Conservation (phyloP, 2,113 vertebrate genomes). For the Calyptommatus sinebrachiatus region DNA sequence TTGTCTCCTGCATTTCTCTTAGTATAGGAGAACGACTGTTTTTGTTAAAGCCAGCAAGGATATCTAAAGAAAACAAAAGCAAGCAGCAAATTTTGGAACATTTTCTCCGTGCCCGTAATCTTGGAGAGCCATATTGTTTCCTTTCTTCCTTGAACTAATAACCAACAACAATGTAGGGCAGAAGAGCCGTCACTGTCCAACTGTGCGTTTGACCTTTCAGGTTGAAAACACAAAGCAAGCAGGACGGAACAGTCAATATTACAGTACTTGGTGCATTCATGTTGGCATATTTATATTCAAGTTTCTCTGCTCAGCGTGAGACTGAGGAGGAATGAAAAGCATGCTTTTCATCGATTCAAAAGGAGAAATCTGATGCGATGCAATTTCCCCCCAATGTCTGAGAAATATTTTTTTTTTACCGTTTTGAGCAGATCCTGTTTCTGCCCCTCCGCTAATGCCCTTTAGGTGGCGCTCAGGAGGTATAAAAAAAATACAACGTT, state of each 20-base stretch:
- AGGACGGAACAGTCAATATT: background rate
- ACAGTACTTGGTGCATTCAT: background rate
- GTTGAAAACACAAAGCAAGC: background rate
- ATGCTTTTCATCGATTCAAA: background rate
- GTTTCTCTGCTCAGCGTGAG: background rate
- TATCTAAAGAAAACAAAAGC: too few species aligned
- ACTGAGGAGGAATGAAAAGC: background rate
- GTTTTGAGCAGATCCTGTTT: conserved; percentile 5
- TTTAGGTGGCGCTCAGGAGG: conserved; percentile 69
- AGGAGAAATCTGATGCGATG: background rate
- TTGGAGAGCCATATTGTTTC: too few species aligned
- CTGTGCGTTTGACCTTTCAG: too few species aligned
- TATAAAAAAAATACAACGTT: conserved; percentile 34
- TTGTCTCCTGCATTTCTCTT: too few species aligned
- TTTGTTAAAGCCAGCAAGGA: too few species aligned
- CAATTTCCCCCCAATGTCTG: background rate
- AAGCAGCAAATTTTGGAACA: too few species aligned
- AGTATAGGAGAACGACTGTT: too few species aligned
- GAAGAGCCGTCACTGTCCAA: too few species aligned
- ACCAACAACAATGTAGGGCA: too few species aligned
- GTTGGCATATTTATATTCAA: background rate
- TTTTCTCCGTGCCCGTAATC: too few species aligned
- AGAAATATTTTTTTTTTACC: conserved; percentile 26
- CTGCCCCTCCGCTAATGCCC: conserved; percentile 53
- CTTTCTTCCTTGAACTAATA: too few species aligned